Evolutionary conservation across 2,888 invertebrate genomes (phyloP).

Genomic region (Agrochola macilenta): DNA sequence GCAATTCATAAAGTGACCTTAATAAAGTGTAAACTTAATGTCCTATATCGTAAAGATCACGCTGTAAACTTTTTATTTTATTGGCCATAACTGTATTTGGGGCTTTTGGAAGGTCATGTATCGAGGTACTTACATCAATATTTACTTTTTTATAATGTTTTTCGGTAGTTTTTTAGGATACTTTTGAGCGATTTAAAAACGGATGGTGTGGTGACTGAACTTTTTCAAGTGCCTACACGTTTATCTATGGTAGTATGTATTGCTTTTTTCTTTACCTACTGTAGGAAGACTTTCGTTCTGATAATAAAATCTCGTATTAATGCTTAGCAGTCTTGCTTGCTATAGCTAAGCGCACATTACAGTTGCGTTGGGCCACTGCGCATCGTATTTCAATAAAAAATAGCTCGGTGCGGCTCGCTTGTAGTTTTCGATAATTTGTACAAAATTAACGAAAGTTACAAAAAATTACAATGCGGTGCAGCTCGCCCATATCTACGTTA

Average conservation of each 20-base stretch:
- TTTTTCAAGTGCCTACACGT: not conserved
- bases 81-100: constrained; percentile 48
- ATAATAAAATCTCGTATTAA: not conserved
- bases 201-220: not conserved
- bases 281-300: not conserved
- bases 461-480: too few species aligned
- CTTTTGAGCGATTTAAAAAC: not conserved
- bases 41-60: constrained; percentile 62
- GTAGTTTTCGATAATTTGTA: too few species aligned
- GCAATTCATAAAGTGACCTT: constrained; percentile 64
- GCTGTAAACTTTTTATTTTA: constrained; percentile 66
- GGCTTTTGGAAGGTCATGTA: constrained; percentile 32
- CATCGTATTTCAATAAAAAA: too few species aligned
- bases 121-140: constrained; percentile 1
- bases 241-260: not conserved
- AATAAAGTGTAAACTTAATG: constrained; percentile 70
- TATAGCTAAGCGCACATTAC: too few species aligned
- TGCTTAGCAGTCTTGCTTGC: too few species aligned
- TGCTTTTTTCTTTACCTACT: not conserved
- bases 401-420: too few species aligned
- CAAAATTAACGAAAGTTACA: too few species aligned
- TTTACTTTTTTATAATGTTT: not conserved
- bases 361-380: too few species aligned
- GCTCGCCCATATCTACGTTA: too few species aligned
- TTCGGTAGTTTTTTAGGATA: not conserved